A percentile compares a stretch with the other conserved stretches of the same genome.
Conservation (phyloP, 1,140 invertebrate genomes). For the Augochlora pura region DNA sequence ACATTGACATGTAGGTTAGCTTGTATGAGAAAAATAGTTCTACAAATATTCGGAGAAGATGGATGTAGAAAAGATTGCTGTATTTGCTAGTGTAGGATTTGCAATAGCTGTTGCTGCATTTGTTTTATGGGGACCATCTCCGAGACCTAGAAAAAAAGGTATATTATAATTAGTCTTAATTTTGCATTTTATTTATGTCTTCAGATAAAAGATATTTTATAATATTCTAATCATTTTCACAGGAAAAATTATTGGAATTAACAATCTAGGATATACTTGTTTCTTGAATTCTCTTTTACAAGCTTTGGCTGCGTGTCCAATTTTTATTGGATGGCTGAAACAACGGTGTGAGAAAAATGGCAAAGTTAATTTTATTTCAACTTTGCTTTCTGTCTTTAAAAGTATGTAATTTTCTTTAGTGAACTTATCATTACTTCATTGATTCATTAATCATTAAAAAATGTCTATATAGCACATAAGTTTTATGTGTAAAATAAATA, state of each 20-base stretch:
- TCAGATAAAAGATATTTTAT: not conserved
- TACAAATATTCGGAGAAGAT: constrained; percentile 70
- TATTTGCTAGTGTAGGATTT: constrained; percentile 87
- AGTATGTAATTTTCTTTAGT: constrained; percentile 73
- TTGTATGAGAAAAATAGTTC: constrained; percentile 8
- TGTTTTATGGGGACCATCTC: constrained; percentile 88
- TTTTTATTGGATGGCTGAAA: constrained; percentile 90
- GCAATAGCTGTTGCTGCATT: constrained; percentile 89
- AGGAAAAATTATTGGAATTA: constrained; percentile 88
- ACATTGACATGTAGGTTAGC: constrained; percentile 18
- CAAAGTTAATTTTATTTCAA: constrained; percentile 83
- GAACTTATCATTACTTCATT: not conserved
- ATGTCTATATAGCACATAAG: not conserved
- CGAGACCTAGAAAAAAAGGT: constrained; percentile 78
- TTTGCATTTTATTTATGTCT: not conserved
- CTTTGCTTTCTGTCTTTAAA: constrained; percentile 84
- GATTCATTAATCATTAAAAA: not conserved
- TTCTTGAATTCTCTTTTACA: constrained; percentile 93
- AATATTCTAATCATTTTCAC: constrained; percentile 48
- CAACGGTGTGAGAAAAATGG: constrained; percentile 81
- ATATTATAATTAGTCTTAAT: not conserved
- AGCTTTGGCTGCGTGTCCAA: constrained; percentile 89
- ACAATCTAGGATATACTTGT: constrained; percentile 92
- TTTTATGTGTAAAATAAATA: not conserved
- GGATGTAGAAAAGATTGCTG: constrained; percentile 85